phyloP scores from a whole-genome alignment of 2,113 vertebrate genomes.

The Crotalus viridis region DNA sequence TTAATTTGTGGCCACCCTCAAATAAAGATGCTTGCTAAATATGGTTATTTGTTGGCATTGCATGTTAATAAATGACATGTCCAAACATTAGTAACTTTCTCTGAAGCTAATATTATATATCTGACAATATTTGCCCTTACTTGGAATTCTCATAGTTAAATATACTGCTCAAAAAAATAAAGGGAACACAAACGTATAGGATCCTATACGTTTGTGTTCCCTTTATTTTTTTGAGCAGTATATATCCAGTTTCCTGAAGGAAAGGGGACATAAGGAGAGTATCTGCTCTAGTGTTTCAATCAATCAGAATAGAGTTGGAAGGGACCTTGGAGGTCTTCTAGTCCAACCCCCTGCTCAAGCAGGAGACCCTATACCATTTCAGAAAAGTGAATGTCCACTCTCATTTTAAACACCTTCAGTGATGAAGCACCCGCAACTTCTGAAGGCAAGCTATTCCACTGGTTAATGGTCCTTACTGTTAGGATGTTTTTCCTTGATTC shows the following conservation, averaged over 20 bases:
- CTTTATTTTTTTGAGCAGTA: no score
- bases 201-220: no score
- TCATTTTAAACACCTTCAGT: neutral
- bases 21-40: constrained; percentile 12
- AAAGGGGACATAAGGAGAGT: neutral
- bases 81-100: neutral
- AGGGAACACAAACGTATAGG: no score
- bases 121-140: neutral
- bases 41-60: neutral
- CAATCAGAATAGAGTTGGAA: neutral
- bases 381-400: neutral
- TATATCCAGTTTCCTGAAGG: neutral
- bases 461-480: neutral
- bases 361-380: neutral
- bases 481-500: neutral
- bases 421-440: neutral
- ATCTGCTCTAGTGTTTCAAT: neutral
- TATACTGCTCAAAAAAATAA: no score
- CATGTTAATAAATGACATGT: neutral
- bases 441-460: neutral
- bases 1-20: constrained; percentile 1
- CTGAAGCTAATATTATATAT: neutral
- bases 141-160: neutral
- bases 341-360: neutral
- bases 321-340: neutral